Evolutionary conservation across 2,888 invertebrate species (phyloP), one percentile per base, ranked within the genome.

Genomic region (Petrolisthes cinctipes): DNA sequence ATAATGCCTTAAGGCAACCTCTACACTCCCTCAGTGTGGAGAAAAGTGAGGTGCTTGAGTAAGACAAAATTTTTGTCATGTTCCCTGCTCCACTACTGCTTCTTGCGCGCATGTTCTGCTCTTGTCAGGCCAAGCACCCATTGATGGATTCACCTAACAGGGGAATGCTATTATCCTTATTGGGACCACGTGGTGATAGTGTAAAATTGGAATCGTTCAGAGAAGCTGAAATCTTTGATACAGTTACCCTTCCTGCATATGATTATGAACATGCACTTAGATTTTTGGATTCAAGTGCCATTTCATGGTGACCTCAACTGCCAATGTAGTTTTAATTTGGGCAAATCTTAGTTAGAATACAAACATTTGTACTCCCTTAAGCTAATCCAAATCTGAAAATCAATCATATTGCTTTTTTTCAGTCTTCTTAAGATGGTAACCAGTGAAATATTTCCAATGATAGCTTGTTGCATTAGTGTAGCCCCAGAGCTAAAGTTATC

Each of bases 291-390:
- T 87, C 82, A 89, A 90, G 86, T 89, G 90, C 90, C 89, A 86
- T 90, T 86, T 89, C 89, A 89, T 83, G 87, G 86, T 89, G 89
- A 90, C 90, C 90, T 89, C 90, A 89, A 90, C 90, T 90, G 90
- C 90, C 90, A 90, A 89, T 89, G 89, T 90, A 90, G 90, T 87
- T 90, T 89, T 90, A 90, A 90, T 89, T 90, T 90, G 90, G 90
- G 89, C 90, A 89, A 90, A 83, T 90, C 87, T 90, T 90, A 90
- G 90, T 90, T 89, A 89, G 89, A 79, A 89, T 87, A 89, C 83
- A 84, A 88, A 89, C 84, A 86, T 86, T 89, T 86, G 82, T 89
- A 88, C 89, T 86, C 89, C 89, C 83, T 84, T 86, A 89, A 89
- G 89, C 86, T 89, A 86, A 89, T 86, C 86, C 81, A 89, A 85